phyloP scores from a whole-genome alignment of 2,888 invertebrate species.

The Anoplius nigerrimus region DNA sequence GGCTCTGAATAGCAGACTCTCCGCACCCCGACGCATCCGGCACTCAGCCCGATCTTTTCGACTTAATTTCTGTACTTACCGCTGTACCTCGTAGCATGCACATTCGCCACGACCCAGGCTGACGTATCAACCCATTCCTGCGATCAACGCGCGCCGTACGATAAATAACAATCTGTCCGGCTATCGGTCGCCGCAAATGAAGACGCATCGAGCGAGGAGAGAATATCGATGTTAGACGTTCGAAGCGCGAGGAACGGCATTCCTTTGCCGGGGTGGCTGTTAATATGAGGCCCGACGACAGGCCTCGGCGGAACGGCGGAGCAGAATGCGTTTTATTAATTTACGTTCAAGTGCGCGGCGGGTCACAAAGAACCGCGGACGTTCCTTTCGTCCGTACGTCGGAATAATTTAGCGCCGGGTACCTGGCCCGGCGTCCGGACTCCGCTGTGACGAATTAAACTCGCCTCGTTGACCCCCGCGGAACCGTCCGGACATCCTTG shows the following conservation, averaged over 20 bases:
- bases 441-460: conserved; percentile 43
- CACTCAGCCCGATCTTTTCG: neutral
- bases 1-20: neutral
- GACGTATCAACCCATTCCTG: no score
- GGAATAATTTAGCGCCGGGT: conserved; percentile 52
- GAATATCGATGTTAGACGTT: neutral
- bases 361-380: conserved; percentile 46
- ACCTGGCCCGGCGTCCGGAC: conserved; percentile 16
- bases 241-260: neutral
- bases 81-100: no score
- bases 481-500: conserved; percentile 28
- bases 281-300: conserved; percentile 40
- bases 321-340: conserved; percentile 54
- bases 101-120: no score
- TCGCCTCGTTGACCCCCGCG: conserved; percentile 29
- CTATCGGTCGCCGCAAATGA: no score
- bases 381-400: conserved; percentile 50
- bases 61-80: neutral
- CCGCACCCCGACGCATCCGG: neutral
- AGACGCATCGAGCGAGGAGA: neutral
- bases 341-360: conserved; percentile 41
- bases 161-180: no score
- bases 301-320: conserved; percentile 13
- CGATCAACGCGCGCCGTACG: no score
- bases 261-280: conserved; percentile 27